Percentiles rank a stretch among this genome's conserved stretches.
Conservation (phyloP, 2,113 vertebrate species). For the Salvelinus alpinus region DNA sequence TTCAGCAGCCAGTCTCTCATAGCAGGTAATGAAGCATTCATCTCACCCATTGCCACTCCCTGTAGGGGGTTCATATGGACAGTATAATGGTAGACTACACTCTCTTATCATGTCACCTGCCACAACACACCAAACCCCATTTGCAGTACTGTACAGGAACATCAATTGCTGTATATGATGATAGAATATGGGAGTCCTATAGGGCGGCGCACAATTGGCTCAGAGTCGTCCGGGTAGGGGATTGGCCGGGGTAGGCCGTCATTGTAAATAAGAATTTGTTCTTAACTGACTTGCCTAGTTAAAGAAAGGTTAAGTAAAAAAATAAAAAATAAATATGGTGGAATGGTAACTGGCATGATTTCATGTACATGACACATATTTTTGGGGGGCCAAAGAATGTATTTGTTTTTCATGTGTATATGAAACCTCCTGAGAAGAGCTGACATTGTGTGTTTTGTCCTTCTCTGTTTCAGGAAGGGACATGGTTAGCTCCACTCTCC, state of each 20-base stretch:
- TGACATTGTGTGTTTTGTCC: not conserved
- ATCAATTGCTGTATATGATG: not conserved
- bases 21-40: slow-evolving; percentile 77
- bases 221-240: too few relatives aligned
- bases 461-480: slow-evolving; percentile 77
- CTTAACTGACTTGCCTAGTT: too few relatives aligned
- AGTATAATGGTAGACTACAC: too few relatives aligned
- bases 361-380: too few relatives aligned
- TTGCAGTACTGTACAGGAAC: not conserved
- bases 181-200: too few relatives aligned
- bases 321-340: too few relatives aligned
- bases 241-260: too few relatives aligned
- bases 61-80: not conserved
- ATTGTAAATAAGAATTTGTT: too few relatives aligned
- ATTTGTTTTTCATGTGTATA: not conserved
- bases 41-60: slow-evolving; percentile 23
- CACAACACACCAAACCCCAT: not conserved
- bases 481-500: slow-evolving; percentile 87
- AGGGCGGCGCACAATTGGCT: too few relatives aligned
- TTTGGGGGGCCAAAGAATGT: too few relatives aligned
- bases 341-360: too few relatives aligned
- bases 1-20: slow-evolving; percentile 85
- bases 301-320: too few relatives aligned
- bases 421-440: not conserved
- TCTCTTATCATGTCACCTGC: not conserved